A percentile compares a stretch with the other conserved stretches of the same genome.
Evolutionary conservation across 1,140 invertebrate species (phyloP).

Genomic region (Pinna nobilis): DNA sequence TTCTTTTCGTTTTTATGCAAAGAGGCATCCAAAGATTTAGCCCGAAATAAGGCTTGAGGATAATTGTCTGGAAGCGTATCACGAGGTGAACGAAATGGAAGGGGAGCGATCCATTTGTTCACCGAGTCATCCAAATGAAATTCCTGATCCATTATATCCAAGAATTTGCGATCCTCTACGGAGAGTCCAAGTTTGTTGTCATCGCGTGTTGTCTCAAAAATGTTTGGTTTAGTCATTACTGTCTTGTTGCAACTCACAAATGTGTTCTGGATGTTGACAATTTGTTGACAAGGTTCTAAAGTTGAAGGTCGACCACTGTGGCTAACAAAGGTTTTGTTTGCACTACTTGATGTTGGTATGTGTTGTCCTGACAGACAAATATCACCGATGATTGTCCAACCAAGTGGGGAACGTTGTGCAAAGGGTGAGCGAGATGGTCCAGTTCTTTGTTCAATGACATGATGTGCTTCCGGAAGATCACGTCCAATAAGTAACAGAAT

Average conservation of each 20-base stretch:
- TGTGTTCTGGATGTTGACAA: neutral
- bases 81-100: constrained; percentile 24
- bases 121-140: neutral
- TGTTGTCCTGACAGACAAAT: constrained; percentile 26
- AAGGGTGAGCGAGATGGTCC: constrained; percentile 16
- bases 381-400: constrained; percentile 39
- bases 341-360: neutral
- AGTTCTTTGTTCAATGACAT: constrained; percentile 12
- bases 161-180: constrained; percentile 33
- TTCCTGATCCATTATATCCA: constrained; percentile 34
- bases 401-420: constrained; percentile 21
- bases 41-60: neutral
- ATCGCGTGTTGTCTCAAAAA: neutral
- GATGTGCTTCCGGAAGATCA: constrained; percentile 19
- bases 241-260: neutral
- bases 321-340: constrained; percentile 14
- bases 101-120: constrained; percentile 23
- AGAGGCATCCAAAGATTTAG: constrained; percentile 10
- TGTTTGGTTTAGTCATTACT: neutral
- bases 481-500: constrained; percentile 19
- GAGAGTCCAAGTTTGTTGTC: constrained; percentile 32
- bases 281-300: constrained; percentile 26
- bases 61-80: constrained; percentile 29
- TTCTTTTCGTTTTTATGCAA: constrained; percentile 27
- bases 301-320: constrained; percentile 12